Evolutionary conservation across 2,113 vertebrate species (phyloP).

Genomic region (Datnioides undecimradiatus): DNA sequence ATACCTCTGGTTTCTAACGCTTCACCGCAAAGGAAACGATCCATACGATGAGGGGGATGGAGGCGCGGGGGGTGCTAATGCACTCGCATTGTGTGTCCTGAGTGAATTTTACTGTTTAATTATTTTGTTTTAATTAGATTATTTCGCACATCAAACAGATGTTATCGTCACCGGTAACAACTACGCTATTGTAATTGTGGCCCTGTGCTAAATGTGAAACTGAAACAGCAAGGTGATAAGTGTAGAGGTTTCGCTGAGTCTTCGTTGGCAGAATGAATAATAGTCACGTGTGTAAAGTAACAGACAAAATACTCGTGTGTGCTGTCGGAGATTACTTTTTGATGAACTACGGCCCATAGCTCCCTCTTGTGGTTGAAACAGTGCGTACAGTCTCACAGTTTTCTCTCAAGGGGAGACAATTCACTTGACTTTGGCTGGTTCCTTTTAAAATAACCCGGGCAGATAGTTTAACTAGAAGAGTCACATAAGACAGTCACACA

Average conservation of each 20-base stretch:
- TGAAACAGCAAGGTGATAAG: fast-evolving
- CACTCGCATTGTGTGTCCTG: conserved; percentile 34
- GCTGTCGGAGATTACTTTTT: neutral
- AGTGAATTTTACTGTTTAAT: conserved; percentile 18
- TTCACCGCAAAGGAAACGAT: conserved; percentile 53
- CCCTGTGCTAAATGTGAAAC: neutral
- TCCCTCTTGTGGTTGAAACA: conserved; percentile 64
- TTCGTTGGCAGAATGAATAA: no score
- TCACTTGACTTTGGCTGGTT: neutral
- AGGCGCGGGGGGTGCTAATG: neutral
- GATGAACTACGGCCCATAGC: neutral
- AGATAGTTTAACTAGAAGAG: no score
- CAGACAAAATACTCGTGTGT: neutral
- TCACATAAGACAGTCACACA: neutral
- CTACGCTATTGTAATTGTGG: neutral
- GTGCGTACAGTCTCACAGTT: neutral
- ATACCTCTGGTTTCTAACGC: conserved; percentile 29
- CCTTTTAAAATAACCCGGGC: neutral
- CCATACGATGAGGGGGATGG: neutral
- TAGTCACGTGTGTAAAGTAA: neutral
- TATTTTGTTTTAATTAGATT: conserved; percentile 46
- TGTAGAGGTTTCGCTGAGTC: no score
- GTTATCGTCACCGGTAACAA: neutral
- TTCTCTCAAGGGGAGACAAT: neutral
- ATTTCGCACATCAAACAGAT: conserved; percentile 16